Evolutionary conservation across 30 jellyfish, hydroid and myxozoan genomes (phyloP).

Genomic region (Pelagia noctiluca): DNA sequence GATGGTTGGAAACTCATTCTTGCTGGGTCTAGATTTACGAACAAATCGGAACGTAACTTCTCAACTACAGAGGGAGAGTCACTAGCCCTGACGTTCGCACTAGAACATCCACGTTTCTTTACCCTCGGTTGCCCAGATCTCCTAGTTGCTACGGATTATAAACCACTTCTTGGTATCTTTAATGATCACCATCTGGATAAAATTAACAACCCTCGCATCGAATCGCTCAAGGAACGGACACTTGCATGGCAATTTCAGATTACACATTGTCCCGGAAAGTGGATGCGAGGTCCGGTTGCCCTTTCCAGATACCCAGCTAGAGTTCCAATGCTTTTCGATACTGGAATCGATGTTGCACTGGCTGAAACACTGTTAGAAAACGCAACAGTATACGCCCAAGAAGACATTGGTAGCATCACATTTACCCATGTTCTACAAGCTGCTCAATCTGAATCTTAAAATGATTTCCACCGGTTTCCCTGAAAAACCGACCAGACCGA

Average conservation of each 20-base stretch:
- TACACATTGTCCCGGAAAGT: not conserved
- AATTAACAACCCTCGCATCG: not conserved
- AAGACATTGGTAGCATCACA: conserved; percentile 20
- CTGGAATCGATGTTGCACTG: no score
- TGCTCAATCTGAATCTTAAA: not conserved
- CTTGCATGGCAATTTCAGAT: conserved; percentile 6
- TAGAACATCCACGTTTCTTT: conserved; percentile 36
- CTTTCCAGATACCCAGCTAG: conserved; percentile 16
- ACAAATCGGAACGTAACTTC: conserved; percentile 53
- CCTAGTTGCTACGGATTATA: conserved; percentile 33
- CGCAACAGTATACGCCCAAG: conserved; percentile 17
- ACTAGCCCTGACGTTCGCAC: conserved; percentile 48
- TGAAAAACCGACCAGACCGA: not conserved
- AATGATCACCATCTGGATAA: not conserved
- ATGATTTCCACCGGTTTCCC: not conserved
- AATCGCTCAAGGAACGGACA: conserved; percentile 11
- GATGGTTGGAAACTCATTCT: conserved; percentile 33
- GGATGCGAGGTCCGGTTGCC: conserved; percentile 6
- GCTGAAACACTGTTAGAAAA: no score
- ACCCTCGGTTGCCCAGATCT: conserved; percentile 50
- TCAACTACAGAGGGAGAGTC: conserved; percentile 73
- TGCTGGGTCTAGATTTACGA: conserved; percentile 41
- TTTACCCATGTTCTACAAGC: not conserved
- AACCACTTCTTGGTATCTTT: conserved; percentile 12
- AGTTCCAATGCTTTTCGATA: no score